phyloP scores from a whole-genome alignment of 2,113 vertebrate species.

The Muscicapa adusta region DNA sequence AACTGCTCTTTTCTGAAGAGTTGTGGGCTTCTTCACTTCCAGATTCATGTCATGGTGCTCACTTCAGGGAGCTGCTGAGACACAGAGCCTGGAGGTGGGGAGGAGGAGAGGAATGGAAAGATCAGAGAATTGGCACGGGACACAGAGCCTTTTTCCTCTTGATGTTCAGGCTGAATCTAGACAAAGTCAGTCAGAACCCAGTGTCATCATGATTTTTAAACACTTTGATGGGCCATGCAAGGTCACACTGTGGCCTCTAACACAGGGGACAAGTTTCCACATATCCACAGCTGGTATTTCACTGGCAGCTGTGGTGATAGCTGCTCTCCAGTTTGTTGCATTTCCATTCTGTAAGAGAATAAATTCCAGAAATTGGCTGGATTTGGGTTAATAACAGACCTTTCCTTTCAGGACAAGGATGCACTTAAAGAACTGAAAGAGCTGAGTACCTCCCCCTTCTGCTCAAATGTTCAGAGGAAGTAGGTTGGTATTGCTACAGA shows the following conservation, averaged over 20 bases:
- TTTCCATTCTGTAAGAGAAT: background rate
- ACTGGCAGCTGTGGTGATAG: background rate
- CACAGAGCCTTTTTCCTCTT: background rate
- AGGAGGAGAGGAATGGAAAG: constrained; percentile 1
- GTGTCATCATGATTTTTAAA: background rate
- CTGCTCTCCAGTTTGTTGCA: background rate
- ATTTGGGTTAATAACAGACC: background rate
- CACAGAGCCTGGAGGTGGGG: constrained; percentile 15
- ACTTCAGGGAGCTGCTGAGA: constrained; percentile 54
- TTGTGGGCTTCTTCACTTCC: constrained; percentile 18
- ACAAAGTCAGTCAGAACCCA: background rate
- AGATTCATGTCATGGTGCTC: constrained; percentile 23
- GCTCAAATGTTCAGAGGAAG: background rate
- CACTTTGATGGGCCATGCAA: background rate
- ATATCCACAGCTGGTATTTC: background rate
- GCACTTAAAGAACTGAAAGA: background rate
- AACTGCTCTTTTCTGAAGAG: constrained; percentile 58
- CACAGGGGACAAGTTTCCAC: background rate
- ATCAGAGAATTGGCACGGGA: constrained; percentile 8
- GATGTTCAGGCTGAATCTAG: background rate
- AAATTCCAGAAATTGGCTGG: background rate
- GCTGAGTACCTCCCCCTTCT: background rate
- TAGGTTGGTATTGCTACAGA: background rate
- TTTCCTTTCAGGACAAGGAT: background rate
- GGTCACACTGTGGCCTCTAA: background rate